These are phyloP conservation scores for Patella pellucida DNA, from an alignment of 2,888 invertebrate species.

Conservation along the genomic window DNA sequence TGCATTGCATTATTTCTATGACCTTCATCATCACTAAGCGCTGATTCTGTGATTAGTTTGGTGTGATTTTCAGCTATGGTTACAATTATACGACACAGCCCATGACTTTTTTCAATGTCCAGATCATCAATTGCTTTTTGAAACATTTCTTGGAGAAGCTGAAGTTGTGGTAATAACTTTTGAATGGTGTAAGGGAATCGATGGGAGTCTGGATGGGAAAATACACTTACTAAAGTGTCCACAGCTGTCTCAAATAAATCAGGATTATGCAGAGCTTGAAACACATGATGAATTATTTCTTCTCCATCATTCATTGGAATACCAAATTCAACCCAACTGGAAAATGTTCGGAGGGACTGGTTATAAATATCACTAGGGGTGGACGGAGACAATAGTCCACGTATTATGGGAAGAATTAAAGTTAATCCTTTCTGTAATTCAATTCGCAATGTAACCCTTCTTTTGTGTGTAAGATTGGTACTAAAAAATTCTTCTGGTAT, in stretches of 20 bases:
- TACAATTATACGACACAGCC: constrained; percentile 70
- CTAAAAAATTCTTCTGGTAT: constrained; percentile 82
- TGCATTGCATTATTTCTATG: constrained; percentile 76
- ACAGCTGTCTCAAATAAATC: constrained; percentile 76
- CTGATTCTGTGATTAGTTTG: constrained; percentile 74
- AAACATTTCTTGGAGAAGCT: constrained; percentile 74
- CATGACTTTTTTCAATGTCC: constrained; percentile 74
- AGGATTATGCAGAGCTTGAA: constrained; percentile 65
- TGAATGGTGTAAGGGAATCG: constrained; percentile 76
- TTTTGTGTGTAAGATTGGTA: constrained; percentile 55
- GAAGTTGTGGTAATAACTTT: constrained; percentile 76
- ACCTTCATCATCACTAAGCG: constrained; percentile 70
- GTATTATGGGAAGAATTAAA: constrained; percentile 66
- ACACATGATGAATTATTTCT: constrained; percentile 62
- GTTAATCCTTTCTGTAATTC: constrained; percentile 59
- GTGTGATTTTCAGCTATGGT: constrained; percentile 82
- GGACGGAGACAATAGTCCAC: constrained; percentile 51
- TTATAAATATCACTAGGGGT: constrained; percentile 54
- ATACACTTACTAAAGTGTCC: constrained; percentile 77
- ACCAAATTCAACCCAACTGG: constrained; percentile 78
- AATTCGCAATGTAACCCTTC: constrained; percentile 53
- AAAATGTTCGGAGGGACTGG: constrained; percentile 69
- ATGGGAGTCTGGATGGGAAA: constrained; percentile 77
- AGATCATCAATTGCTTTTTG: constrained; percentile 63
- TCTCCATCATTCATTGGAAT: constrained; percentile 72